Conservation (phyloP, 2,888 invertebrate genomes). For the Syritta pipiens region DNA sequence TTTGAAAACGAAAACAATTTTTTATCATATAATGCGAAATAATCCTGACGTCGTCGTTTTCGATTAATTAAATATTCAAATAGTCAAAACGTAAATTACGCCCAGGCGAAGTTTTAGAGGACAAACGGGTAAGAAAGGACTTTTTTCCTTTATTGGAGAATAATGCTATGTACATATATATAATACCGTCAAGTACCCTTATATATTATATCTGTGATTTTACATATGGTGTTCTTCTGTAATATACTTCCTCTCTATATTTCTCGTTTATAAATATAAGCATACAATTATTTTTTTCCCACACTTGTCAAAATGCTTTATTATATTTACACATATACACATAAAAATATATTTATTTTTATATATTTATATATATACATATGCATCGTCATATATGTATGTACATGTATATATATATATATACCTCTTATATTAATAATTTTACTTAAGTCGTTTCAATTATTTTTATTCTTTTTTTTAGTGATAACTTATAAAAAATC, state of each 20-base stretch:
- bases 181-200: no score
- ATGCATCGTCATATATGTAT: no score
- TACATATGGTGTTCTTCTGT: constrained; percentile 18
- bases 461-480: no score
- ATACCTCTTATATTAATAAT: no score
- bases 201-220: constrained; percentile 15
- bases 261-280: constrained; percentile 18
- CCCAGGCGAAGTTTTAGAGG: constrained; percentile 95
- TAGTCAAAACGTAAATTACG: constrained; percentile 83
- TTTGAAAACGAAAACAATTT: neutral
- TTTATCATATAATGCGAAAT: no score
- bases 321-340: neutral
- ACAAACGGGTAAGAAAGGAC: constrained; percentile 90
- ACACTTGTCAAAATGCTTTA: neutral
- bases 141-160: constrained; percentile 7
- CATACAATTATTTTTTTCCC: constrained; percentile 47
- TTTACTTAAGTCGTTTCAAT: no score
- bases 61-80: constrained; percentile 12
- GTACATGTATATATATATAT: no score
- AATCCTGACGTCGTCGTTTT: no score
- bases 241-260: constrained; percentile 2
- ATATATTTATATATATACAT: neutral
- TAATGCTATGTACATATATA: constrained; percentile 32
- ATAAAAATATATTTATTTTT: neutral
- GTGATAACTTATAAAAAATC: no score